Base-by-base conservation (phyloP, 2,797 vertebrate genomes). In the Syndactyla subalaris region DNA sequence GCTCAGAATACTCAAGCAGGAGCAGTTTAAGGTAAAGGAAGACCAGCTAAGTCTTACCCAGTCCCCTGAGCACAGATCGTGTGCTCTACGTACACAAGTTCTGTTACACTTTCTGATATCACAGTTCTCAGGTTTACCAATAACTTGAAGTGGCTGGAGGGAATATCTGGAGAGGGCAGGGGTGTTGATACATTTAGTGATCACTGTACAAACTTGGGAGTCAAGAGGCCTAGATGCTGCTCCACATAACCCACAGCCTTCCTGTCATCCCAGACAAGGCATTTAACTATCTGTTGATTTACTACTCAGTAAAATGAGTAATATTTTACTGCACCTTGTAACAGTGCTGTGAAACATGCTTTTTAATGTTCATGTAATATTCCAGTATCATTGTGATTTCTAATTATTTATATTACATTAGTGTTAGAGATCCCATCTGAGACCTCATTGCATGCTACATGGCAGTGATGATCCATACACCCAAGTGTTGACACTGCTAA, bases 111-210 rank as follows among this genome's bases (percentile, higher is more conserved):
- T 84, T 52, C 70, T 21, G 30, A 26, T 66, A 19, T 20, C 39
- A 26, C 16, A 24, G 15, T 29, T 66, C 45, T 48, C 19, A 27
- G 20, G 34, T 59, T 85, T 77, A 48, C 11, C 52, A 39, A 10
- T 36, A 71, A 55, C 30, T 45, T 46, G 18, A 46, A 29, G 22
- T 21, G 39, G 41, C 36, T 67, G 72, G 8, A 80, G 20, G 21
- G 26, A 85, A 14, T 36, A 38, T 12, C 38, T 52, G 4, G 8
- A 1, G 6, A 15, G 2, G 7, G 3, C 1, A 10, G 17, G 2
- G 5, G 3, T 16, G 13, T 34, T 8, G 0, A 12, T 27, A n/a
- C 17, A 43, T 92, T 71, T 41, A 43, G 14, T 70, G 75, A 74
- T 57, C 21, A 27, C 5, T 3, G 19, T 15, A 76, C 27, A 82